These are phyloP conservation scores for Dascillus cervinus DNA, from an alignment of 2,888 invertebrate genomes.

Conservation along the genomic window DNA sequence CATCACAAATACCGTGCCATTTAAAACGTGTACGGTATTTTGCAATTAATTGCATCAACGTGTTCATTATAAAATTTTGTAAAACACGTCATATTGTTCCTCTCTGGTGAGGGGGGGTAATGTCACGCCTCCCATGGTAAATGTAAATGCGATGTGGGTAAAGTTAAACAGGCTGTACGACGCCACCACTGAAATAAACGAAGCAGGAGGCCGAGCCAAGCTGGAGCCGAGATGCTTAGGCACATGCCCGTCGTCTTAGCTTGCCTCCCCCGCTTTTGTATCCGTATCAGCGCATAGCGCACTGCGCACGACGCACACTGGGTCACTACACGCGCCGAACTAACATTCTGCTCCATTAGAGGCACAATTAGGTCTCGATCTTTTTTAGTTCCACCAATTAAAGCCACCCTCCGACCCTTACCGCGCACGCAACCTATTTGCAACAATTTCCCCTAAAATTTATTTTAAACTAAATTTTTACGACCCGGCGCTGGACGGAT, in stretches of 20 bases:
- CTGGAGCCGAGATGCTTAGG: slow-evolving; percentile 25
- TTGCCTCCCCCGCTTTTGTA: slow-evolving; percentile 32
- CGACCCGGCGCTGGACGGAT: too few relatives aligned
- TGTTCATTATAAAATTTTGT: too few relatives aligned
- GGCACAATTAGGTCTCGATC: slow-evolving; percentile 2
- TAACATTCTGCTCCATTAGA: slow-evolving; percentile 8
- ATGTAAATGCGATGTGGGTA: slow-evolving; percentile 31
- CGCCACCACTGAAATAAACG: slow-evolving; percentile 17
- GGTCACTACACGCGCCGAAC: slow-evolving; percentile 30
- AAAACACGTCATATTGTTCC: slow-evolving; percentile 6
- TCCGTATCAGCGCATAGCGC: slow-evolving; percentile 33
- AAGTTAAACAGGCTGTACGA: slow-evolving; percentile 18
- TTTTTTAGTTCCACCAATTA: slow-evolving; percentile 7
- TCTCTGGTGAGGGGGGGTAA: slow-evolving; percentile 9
- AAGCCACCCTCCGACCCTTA: too few relatives aligned
- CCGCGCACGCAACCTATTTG: too few relatives aligned
- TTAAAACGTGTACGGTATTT: too few relatives aligned
- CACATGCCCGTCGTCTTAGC: slow-evolving; percentile 28
- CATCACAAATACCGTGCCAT: too few relatives aligned
- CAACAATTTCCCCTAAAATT: too few relatives aligned
- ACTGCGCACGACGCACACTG: slow-evolving; percentile 30
- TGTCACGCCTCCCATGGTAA: slow-evolving; percentile 20
- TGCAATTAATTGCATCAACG: too few relatives aligned
- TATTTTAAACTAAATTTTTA: too few relatives aligned
- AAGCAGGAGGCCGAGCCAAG: slow-evolving; percentile 27